A percentile compares a stretch with the other conserved stretches of the same genome.
These are phyloP conservation scores for Drosophila prosaltans DNA, from an alignment of 1,140 invertebrate genomes.

Conservation along the genomic window DNA sequence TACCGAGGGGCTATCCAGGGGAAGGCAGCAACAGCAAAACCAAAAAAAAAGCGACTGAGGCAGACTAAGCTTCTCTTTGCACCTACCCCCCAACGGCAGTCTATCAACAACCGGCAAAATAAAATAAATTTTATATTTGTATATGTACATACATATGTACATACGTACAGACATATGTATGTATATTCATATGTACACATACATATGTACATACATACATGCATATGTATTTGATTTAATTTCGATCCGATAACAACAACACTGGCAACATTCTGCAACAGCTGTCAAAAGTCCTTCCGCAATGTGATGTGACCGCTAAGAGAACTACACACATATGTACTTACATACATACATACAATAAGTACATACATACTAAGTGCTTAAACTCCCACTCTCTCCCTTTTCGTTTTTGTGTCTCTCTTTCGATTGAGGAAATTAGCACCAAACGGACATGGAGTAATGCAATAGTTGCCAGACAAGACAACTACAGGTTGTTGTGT, in stretches of 20 bases:
- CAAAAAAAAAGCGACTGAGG: constrained; percentile 13
- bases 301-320: constrained; percentile 19
- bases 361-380: too few species aligned
- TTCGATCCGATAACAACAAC: constrained; percentile 4
- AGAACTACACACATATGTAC: constrained; percentile 2
- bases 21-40: constrained; percentile 26
- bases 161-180: neutral
- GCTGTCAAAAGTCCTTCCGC: constrained; percentile 45
- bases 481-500: too few species aligned
- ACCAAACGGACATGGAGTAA: neutral
- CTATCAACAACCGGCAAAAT: constrained; percentile 39
- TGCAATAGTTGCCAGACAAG: neutral
- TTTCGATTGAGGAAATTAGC: neutral
- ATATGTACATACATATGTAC: neutral
- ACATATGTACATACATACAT: too few species aligned
- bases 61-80: constrained; percentile 7
- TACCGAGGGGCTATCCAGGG: neutral
- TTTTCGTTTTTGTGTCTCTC: neutral
- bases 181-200: neutral
- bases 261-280: constrained; percentile 12
- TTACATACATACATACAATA: too few species aligned
- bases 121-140: constrained; percentile 19
- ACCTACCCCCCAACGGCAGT: neutral
- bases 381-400: neutral
- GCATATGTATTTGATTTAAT: constrained; percentile 6